Evolutionary conservation across 2,797 vertebrate genomes (phyloP).

Genomic region (Monodelphis domestica): DNA sequence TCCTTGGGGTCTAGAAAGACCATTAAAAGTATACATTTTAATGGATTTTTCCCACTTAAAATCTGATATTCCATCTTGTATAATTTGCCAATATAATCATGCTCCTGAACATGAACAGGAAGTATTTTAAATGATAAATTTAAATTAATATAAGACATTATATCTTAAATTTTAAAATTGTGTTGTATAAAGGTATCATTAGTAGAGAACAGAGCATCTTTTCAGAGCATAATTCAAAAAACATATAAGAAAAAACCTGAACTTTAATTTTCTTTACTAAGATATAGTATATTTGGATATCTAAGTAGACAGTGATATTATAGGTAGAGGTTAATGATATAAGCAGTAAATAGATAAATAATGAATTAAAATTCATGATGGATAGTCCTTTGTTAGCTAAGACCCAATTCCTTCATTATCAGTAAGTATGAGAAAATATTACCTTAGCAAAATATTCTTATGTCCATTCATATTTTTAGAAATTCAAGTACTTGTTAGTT

Average conservation of each 20-base stretch:
- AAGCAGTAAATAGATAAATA: constrained; percentile 8
- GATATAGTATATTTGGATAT: not conserved
- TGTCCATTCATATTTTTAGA: not conserved
- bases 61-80: not conserved
- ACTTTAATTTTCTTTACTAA: not conserved
- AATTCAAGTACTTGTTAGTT: constrained; percentile 18
- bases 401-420: constrained; percentile 21
- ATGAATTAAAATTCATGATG: not conserved
- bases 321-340: not conserved
- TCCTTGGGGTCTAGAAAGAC: not conserved
- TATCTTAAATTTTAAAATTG: constrained; percentile 24
- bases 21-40: constrained; percentile 17
- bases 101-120: not conserved
- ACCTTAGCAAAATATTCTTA: not conserved
- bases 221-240: not conserved
- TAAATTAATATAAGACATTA: not conserved
- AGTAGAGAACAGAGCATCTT: constrained; percentile 18
- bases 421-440: constrained; percentile 2
- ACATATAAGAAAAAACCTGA: not conserved
- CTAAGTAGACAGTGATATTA: not conserved
- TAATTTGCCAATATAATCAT: not conserved
- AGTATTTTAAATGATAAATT: constrained; percentile 30
- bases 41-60: constrained; percentile 23
- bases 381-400: not conserved
- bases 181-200: constrained; percentile 27